Conservation (phyloP, 92 coral and sea anemone genomes). For the Phenganax subtilis region DNA sequence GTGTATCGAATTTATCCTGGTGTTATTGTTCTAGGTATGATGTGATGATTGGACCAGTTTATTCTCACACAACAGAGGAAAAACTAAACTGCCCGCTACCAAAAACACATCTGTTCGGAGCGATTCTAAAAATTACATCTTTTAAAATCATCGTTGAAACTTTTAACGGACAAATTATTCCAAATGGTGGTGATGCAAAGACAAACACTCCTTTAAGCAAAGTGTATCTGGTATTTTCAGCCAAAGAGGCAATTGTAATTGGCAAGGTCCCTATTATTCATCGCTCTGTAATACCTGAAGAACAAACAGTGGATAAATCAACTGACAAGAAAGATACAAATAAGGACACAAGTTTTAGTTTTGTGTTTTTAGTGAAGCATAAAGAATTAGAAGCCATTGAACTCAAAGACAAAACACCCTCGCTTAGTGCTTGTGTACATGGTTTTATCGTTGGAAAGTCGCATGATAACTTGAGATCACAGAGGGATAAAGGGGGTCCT, state of each 20-base stretch:
- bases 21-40: slow-evolving; percentile 1
- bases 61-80: neutral
- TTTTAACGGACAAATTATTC: neutral
- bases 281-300: neutral
- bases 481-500: neutral
- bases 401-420: neutral
- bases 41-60: neutral
- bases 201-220: slow-evolving; percentile 1
- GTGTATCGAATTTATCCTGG: neutral
- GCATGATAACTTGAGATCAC: neutral
- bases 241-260: neutral
- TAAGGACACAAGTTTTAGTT: neutral
- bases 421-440: slow-evolving; percentile 8
- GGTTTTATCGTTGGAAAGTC: slow-evolving; percentile 10
- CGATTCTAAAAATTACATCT: slow-evolving; percentile 15
- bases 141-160: slow-evolving; percentile 27
- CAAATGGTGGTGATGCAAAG: neutral
- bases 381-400: slow-evolving; percentile 2
- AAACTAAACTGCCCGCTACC: slow-evolving; percentile 11
- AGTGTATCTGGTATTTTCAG: slow-evolving; percentile 18
- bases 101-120: neutral
- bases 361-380: slow-evolving; percentile 10
- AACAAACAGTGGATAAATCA: neutral
- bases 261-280: neutral
- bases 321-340: neutral